phyloP scores from a whole-genome alignment of 2,888 invertebrate species.

The Drosophila percnosoma region DNA sequence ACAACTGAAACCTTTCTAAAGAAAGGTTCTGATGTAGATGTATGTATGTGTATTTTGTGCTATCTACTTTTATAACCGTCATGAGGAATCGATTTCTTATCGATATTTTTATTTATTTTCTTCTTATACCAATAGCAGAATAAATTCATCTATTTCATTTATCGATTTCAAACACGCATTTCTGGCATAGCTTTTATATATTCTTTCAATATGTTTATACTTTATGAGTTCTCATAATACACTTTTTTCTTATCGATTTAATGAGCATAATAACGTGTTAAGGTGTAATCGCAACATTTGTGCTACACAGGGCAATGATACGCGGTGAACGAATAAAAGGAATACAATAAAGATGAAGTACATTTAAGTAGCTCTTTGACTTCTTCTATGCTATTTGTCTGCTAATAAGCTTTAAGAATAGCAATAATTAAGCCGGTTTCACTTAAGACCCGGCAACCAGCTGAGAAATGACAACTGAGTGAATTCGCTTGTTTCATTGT shows the following conservation, averaged over 20 bases:
- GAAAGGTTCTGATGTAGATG: background rate
- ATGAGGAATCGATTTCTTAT: background rate
- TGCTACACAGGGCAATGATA: background rate
- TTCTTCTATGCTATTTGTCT: background rate
- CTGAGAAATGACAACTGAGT: conserved; percentile 18
- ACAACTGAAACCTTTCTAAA: background rate
- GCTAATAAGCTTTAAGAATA: conserved; percentile 8
- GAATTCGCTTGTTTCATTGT: conserved; percentile 15
- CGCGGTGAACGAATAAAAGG: background rate
- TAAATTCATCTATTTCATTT: background rate
- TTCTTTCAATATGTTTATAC: background rate
- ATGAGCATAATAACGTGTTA: background rate
- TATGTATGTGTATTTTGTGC: background rate
- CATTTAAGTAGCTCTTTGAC: conserved; percentile 3
- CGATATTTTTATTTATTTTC: background rate
- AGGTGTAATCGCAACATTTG: background rate
- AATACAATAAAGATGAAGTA: background rate
- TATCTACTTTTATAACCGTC: background rate
- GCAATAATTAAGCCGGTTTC: conserved; percentile 19
- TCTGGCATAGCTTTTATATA: too few species aligned
- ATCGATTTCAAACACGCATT: background rate
- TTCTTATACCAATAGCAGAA: background rate
- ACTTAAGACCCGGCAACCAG: background rate
- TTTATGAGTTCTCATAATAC: background rate
- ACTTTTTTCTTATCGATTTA: background rate